Percentiles rank a stretch among this genome's conserved stretches.
Conservation (phyloP, 2,888 invertebrate genomes). For the Hirtodrosophila duncani region DNA sequence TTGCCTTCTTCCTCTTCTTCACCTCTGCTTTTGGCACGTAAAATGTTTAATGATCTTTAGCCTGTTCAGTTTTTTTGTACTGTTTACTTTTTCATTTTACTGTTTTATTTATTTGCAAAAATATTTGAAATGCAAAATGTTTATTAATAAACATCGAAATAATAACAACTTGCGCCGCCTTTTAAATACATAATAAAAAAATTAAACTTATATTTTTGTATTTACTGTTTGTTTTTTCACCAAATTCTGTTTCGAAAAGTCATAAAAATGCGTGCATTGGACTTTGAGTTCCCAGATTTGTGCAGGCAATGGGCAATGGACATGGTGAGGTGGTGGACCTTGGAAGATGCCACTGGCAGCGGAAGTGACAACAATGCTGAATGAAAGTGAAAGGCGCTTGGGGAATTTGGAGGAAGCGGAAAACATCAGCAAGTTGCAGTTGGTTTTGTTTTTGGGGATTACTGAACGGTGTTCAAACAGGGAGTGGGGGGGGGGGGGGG, state of each 20-base stretch:
- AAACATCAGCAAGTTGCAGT: constrained; percentile 24
- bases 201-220: constrained; percentile 45
- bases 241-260: constrained; percentile 37
- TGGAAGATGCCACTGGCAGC: constrained; percentile 20
- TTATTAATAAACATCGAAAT: constrained; percentile 45
- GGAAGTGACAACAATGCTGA: constrained; percentile 33
- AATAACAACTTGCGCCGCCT: constrained; percentile 13
- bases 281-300: constrained; percentile 39
- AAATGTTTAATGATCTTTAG: constrained; percentile 33
- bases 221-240: constrained; percentile 43
- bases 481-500: no score
- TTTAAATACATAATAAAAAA: constrained; percentile 60
- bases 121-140: constrained; percentile 38
- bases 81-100: constrained; percentile 19
- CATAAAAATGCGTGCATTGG: constrained; percentile 61
- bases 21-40: no score
- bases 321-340: constrained; percentile 11
- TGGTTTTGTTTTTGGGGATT: constrained; percentile 14
- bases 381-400: constrained; percentile 63
- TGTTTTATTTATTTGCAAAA: constrained; percentile 27
- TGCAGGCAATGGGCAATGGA: background rate
- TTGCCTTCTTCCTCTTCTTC: no score
- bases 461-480: no score
- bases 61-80: constrained; percentile 6
- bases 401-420: constrained; percentile 51